A percentile compares a stretch with the other conserved stretches of the same genome.
These are phyloP conservation scores for Cotesia vestalis DNA, from an alignment of 1,140 invertebrate genomes.

Conservation along the genomic window DNA sequence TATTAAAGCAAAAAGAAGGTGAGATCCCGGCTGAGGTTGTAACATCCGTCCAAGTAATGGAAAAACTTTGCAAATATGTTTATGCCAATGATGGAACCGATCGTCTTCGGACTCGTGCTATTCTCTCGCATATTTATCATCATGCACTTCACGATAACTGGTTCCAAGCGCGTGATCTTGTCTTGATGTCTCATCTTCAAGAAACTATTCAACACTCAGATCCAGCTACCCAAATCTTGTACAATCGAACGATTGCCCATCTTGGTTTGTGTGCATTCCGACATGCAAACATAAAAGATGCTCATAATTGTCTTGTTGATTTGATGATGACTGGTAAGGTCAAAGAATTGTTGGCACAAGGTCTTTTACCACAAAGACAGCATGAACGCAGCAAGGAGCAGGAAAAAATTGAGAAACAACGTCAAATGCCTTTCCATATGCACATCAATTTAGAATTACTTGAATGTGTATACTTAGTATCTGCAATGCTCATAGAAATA, in stretches of 20 bases:
- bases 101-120: constrained; percentile 92
- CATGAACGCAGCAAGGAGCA: constrained; percentile 97
- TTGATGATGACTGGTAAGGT: constrained; percentile 98
- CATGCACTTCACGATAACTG: constrained; percentile 98
- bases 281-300: constrained; percentile 96
- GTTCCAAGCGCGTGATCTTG: constrained; percentile 96
- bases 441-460: constrained; percentile 98
- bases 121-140: constrained; percentile 98
- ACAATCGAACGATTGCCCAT: constrained; percentile 99
- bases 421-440: constrained; percentile 99
- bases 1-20: constrained; percentile 79
- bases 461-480: constrained; percentile 98
- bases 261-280: constrained; percentile 97
- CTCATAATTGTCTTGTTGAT: constrained; percentile 96
- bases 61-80: constrained; percentile 94
- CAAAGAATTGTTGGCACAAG: constrained; percentile 96
- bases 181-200: constrained; percentile 98
- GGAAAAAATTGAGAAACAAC: constrained; percentile 97
- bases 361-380: constrained; percentile 84
- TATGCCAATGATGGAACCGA: constrained; percentile 95
- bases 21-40: constrained; percentile 71
- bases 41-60: constrained; percentile 89
- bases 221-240: constrained; percentile 96
- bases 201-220: constrained; percentile 97
- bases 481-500: constrained; percentile 98